Base-by-base conservation (phyloP, 1,140 invertebrate genomes). In the Drosophila orosa region DNA sequence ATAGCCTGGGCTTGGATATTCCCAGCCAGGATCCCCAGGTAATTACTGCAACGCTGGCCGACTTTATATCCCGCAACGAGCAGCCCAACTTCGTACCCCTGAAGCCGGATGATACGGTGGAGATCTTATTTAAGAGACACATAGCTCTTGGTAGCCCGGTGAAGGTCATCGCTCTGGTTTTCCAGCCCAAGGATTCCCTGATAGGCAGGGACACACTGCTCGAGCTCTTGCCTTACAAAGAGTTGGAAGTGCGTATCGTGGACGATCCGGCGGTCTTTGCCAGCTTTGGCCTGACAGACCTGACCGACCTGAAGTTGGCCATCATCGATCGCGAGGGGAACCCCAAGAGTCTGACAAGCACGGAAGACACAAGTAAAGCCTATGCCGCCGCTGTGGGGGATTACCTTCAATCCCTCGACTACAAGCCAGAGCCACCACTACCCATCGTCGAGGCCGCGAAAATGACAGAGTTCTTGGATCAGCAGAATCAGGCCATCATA, bases 171-270 rank as follows among this genome's bases (percentile, higher is more conserved):
- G 69, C 60, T 2, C 8, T 87, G 0, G 66, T 86, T 2, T 24
- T 66, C n/a, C 74, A 86, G 27, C 83, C 83, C 5, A 39, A 17
- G 3, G 24, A 25, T 2, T 58, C 83, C 1, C 25, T 33, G 2
- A 59, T 82, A 54, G 82, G 83, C 40, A 60, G 74, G 42, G 83
- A 86, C 9, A 57, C 75, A 2, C 35, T 86, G 0, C 31, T 86
- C 0, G 75, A 42, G 2, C 15, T 59, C 1, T 9, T 77, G 10
- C 39, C 45, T 0, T 77, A 31, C 24, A n/a, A 47, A 9, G 39
- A 37, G 29, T 8, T 87, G 3, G 37, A 13, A 0, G 62, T 76
- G 25, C 54, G 59, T 5, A 45, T 62, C 4, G n/a, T 58, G 1
- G 54, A 25, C 0, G n/a, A 63, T 27, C n/a, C 27, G 0, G 12